Conservation (phyloP, 2,888 invertebrate genomes). For the Podotricha telesiphe region DNA sequence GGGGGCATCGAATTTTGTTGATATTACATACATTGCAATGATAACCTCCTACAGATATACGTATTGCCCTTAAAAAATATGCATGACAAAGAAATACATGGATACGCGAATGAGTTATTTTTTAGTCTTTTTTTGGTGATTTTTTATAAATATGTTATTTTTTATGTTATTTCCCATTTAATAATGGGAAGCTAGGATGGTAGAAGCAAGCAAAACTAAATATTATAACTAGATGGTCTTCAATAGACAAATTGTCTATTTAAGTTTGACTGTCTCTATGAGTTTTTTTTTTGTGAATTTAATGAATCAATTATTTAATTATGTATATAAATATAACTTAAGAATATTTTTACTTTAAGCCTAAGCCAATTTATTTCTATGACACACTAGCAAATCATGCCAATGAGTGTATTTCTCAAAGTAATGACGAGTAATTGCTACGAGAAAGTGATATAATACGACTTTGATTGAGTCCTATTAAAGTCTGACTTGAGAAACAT, state of each 20-base stretch:
- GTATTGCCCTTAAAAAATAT: conserved; percentile 17
- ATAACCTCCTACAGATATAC: conserved; percentile 22
- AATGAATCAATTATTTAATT: too few relatives aligned
- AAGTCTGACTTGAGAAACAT: conserved; percentile 8
- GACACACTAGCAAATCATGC: background rate
- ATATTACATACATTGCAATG: conserved; percentile 22
- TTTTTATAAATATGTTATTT: too few relatives aligned
- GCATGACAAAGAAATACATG: conserved; percentile 3
- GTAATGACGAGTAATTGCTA: conserved; percentile 15
- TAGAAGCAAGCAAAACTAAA: too few relatives aligned
- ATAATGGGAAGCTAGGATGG: too few relatives aligned
- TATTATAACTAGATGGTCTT: too few relatives aligned
- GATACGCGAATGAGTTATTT: background rate
- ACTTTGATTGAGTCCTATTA: conserved; percentile 17
- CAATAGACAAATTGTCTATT: too few relatives aligned
- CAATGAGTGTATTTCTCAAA: conserved; percentile 1
- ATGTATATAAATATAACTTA: too few relatives aligned
- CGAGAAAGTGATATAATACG: conserved; percentile 16
- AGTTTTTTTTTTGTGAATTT: too few relatives aligned
- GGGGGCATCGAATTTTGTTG: conserved; percentile 22
- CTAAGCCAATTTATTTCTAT: too few relatives aligned
- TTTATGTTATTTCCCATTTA: too few relatives aligned
- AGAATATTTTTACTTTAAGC: too few relatives aligned
- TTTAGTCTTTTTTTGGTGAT: background rate
- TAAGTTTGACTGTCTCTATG: too few relatives aligned